Evolutionary conservation across 1,140 invertebrate species (phyloP), one percentile per base, ranked within the genome.

Genomic region (Aleiodes sp.): DNA sequence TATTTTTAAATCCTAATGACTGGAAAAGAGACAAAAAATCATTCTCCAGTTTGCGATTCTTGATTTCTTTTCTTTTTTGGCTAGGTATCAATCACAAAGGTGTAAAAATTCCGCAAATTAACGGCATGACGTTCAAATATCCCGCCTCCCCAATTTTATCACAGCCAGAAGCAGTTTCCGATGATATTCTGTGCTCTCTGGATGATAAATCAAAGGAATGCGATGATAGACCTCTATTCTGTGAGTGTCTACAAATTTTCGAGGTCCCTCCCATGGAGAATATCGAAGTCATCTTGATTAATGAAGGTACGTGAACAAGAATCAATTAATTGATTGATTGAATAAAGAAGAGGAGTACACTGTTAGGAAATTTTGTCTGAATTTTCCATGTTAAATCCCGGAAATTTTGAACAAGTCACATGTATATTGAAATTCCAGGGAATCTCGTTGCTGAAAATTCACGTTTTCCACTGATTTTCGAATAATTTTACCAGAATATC

Each of bases 91-190:
- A 39, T 0, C 46, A 43, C 28, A 67, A 56, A 8, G 70, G 29
- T 6, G 60, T 16, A 12, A 71, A 26, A 26, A 61, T 80, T 6
- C 59, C 73, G 0, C 80, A 81, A 73, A 73, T 81, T 12, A 79
- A 78, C 63, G 52, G 46, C 16, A 74, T 81, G 69, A 75, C 78
- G 6, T 81, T 81, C 39, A 78, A 80, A n/a, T 81, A 81, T 72
- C 80, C 78, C 0, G 61, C 78, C 19, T 81, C 78, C 2, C 80
- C 80, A 10, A 72, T 81, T 62, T 59, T 81, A 14, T 79, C 77
- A 1, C 78, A 80, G 63, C 68, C 75, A 12, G 75, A 79, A 57
- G 71, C 75, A 10, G 67, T 39, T 6, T 21, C 67, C 2, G 59
- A 77, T 9, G 70, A 79, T 4, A 61, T 61, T 6, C 21, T 79